Evolutionary conservation across 2,888 invertebrate species (phyloP), one percentile per base, ranked within the genome.

Genomic region (Corythucha ciliata): DNA sequence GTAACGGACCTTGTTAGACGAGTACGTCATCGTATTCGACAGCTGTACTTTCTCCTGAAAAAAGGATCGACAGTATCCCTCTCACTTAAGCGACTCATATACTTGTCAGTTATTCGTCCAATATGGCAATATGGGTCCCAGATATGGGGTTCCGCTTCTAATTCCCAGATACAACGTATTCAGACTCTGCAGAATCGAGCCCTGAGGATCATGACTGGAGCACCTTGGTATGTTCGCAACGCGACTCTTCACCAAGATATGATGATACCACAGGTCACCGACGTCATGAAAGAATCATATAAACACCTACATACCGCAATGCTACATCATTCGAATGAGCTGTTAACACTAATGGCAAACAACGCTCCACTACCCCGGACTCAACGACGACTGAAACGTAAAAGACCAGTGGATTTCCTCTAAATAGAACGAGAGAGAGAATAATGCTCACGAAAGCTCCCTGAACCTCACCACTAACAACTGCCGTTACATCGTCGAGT

Each of bases 121-220:
- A 32, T 45, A 24, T 32, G 45, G 45, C 16, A 22, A 33, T 45
- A 45, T 32, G 45, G 33, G 22, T 32, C 33, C 26, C 45, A 32
- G 8, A 33, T 45, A 4, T 33, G 45, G 45, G 27, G 25, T 7
- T 4, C 26, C 7, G 42, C 42, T 7, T 42, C 42, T 16, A 22
- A 27, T 16, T 42, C 42, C 10, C 45, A 33, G 33, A 16, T 33
- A 8, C 32, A 33, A 22, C 3, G 32, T 12, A 22, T 45, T 10
- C 45, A 45, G 24, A 45, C 45, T 12, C 34, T 33, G n/a, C 45
- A 45, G n/a, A 45, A 45, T 34, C 16, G 33, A 20, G 36, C 24
- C 8, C 36, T 47, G 18, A 34, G 36, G 10, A 18, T 47, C n/a
- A 24, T 34, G 18, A 25, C 47, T 12, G 25, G 36, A 7, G 36